Conservation (phyloP, 1,140 invertebrate genomes). For the Lepidotrigona ventralis region DNA sequence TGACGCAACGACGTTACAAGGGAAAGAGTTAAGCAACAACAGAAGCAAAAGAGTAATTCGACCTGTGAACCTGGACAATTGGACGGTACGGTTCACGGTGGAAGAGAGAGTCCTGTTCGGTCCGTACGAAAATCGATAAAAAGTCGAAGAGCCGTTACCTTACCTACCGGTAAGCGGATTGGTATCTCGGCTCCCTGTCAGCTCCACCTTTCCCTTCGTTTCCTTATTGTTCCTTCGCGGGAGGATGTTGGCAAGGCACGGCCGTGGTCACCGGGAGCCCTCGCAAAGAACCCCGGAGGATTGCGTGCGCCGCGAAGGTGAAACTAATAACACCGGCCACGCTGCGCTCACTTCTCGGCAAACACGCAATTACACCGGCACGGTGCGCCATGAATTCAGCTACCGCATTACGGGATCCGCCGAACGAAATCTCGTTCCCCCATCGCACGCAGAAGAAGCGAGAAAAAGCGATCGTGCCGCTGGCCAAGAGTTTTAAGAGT, state of each 20-base stretch:
- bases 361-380: constrained; percentile 74
- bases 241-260: constrained; percentile 20
- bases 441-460: constrained; percentile 28
- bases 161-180: constrained; percentile 51
- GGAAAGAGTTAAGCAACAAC: neutral
- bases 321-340: constrained; percentile 74
- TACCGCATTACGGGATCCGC: constrained; percentile 68
- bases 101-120: neutral
- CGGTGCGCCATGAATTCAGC: constrained; percentile 64
- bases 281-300: constrained; percentile 36
- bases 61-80: neutral
- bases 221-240: constrained; percentile 54
- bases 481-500: constrained; percentile 1
- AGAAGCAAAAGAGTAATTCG: neutral
- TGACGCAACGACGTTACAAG: too few relatives aligned
- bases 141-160: constrained; percentile 49
- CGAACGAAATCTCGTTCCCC: constrained; percentile 58
- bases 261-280: constrained; percentile 23
- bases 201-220: constrained; percentile 50
- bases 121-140: constrained; percentile 52
- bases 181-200: constrained; percentile 54
- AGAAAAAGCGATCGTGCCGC: constrained; percentile 50
- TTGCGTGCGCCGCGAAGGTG: constrained; percentile 65
- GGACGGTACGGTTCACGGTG: neutral
- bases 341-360: constrained; percentile 65